These are phyloP conservation scores for Labia minor DNA, from an alignment of 2,888 invertebrate species.

Conservation along the genomic window DNA sequence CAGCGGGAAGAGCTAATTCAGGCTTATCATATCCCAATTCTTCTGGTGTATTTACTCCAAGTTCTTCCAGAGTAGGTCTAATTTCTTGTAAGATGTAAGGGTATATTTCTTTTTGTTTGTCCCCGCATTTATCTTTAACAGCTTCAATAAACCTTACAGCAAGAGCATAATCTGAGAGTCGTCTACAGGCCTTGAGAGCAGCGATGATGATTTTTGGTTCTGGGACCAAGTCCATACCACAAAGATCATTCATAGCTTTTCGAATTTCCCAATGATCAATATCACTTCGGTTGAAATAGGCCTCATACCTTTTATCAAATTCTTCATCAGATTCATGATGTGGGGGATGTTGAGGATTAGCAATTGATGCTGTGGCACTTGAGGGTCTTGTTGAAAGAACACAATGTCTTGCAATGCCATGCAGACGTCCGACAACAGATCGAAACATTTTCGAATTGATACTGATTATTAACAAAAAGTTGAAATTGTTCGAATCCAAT, in stretches of 20 bases:
- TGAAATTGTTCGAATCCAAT: neutral
- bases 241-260: conserved; percentile 79
- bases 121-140: conserved; percentile 78
- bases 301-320: conserved; percentile 72
- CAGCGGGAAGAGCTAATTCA: conserved; percentile 65
- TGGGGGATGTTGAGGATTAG: conserved; percentile 26
- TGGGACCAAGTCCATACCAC: conserved; percentile 83
- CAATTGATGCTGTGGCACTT: conserved; percentile 21
- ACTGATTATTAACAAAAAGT: neutral
- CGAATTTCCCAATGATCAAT: conserved; percentile 93
- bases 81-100: conserved; percentile 85
- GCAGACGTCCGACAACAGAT: conserved; percentile 24
- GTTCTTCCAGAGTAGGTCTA: conserved; percentile 79
- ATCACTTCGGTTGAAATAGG: conserved; percentile 72
- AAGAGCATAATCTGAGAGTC: conserved; percentile 87
- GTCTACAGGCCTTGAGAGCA: conserved; percentile 79
- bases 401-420: conserved; percentile 8
- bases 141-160: conserved; percentile 88
- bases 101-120: conserved; percentile 62
- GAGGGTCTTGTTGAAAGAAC: neutral
- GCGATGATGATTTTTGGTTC: conserved; percentile 82
- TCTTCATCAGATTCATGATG: conserved; percentile 64
- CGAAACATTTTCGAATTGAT: conserved; percentile 25
- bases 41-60: conserved; percentile 88
- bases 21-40: conserved; percentile 96